Conservation (phyloP, 1,140 invertebrate species). For the Cyclargus thomasi region DNA sequence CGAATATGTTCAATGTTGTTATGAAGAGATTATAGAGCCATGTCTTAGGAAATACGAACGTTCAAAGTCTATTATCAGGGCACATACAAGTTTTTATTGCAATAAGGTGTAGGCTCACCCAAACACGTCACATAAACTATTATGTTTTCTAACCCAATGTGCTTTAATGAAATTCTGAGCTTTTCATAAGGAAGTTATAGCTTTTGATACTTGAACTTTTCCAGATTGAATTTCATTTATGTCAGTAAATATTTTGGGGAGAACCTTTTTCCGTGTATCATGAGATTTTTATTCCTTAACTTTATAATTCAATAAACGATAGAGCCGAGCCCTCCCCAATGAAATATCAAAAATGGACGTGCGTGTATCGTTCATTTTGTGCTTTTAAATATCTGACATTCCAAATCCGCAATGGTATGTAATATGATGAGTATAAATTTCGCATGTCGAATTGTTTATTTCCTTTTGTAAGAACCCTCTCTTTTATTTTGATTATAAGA, state of each 20-base stretch:
- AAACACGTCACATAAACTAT: too few species aligned
- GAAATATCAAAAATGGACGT: conserved; percentile 41
- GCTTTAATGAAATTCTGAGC: conserved; percentile 63
- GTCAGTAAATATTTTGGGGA: not conserved
- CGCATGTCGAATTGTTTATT: conserved; percentile 42
- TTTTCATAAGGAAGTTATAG: conserved; percentile 41
- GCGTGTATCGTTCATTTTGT: conserved; percentile 43
- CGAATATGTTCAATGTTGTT: not conserved
- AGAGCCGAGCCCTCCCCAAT: conserved; percentile 29
- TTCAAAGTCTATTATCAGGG: too few species aligned
- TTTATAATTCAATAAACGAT: conserved; percentile 25
- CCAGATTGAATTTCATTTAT: conserved; percentile 2
- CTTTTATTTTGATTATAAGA: conserved; percentile 1
- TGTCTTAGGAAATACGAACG: too few species aligned
- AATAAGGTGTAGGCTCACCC: too few species aligned
- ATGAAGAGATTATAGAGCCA: too few species aligned
- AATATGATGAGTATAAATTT: conserved; percentile 60
- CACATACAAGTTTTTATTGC: too few species aligned
- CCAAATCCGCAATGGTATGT: conserved; percentile 51
- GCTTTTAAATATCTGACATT: conserved; percentile 59
- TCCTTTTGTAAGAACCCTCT: conserved; percentile 37
- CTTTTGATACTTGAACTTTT: conserved; percentile 1
- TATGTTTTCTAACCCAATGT: conserved; percentile 31
- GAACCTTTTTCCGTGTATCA: conserved; percentile 5
- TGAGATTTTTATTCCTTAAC: conserved; percentile 7